Evolutionary conservation across 2,113 vertebrate species (phyloP).

Genomic region (Ceyx margarethae): DNA sequence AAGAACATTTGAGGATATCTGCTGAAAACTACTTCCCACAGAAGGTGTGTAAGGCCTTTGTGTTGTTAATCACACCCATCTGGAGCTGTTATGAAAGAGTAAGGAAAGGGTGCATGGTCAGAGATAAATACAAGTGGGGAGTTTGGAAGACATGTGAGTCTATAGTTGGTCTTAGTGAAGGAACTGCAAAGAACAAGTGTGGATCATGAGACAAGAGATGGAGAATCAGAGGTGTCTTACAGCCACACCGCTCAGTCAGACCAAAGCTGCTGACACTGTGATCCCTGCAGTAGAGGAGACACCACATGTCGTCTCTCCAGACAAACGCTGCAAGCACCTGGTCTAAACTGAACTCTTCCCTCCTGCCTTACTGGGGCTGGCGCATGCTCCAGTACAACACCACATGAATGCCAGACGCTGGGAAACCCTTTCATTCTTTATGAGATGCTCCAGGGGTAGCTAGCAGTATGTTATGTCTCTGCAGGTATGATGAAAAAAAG

Average conservation of each 20-base stretch:
- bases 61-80: neutral
- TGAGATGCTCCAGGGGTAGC: neutral
- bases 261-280: neutral
- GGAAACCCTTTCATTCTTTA: slow-evolving; percentile 11
- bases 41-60: neutral
- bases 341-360: neutral
- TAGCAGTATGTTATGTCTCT: slow-evolving; percentile 3
- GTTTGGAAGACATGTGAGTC: neutral
- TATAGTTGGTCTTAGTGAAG: neutral
- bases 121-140: neutral
- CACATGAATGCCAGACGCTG: neutral
- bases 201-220: neutral
- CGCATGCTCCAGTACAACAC: neutral
- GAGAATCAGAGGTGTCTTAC: neutral
- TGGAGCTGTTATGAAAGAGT: slow-evolving; percentile 18
- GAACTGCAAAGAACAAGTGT: neutral
- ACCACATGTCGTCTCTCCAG: rapidly evolving
- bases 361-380: neutral
- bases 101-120: rapidly evolving
- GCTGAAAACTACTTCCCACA: slow-evolving; percentile 9
- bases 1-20: neutral
- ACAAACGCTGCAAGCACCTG: neutral
- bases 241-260: neutral
- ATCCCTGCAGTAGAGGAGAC: neutral
- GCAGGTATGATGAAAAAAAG: slow-evolving; percentile 5